Conservation (phyloP, 30 jellyfish, hydroid and myxozoan genomes). For the Turritopsis rubra region DNA sequence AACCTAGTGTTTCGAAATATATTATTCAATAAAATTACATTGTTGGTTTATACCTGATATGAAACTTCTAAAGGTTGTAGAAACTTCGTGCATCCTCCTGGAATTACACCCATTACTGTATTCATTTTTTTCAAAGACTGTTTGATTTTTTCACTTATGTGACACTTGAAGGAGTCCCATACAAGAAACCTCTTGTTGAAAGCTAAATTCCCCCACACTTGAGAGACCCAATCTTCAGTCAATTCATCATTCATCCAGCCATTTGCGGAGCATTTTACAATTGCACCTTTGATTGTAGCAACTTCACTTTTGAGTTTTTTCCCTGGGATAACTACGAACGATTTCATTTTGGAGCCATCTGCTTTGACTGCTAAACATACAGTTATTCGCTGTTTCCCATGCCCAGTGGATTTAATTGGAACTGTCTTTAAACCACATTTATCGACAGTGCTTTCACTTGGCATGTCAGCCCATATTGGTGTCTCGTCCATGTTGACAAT, state of each 20-base stretch:
- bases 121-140: not conserved
- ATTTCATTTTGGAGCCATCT: constrained; percentile 8
- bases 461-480: constrained; percentile 42
- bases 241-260: not conserved
- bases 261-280: not conserved
- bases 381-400: not conserved
- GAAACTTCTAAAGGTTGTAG: constrained; percentile 21
- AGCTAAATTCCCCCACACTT: not conserved
- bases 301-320: constrained; percentile 12
- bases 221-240: not conserved
- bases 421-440: constrained; percentile 21
- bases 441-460: constrained; percentile 35
- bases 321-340: constrained; percentile 5
- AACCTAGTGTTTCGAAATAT: too few species aligned
- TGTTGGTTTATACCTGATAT: too few species aligned
- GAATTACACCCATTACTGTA: not conserved
- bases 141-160: not conserved
- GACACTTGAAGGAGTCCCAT: not conserved
- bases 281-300: constrained; percentile 7
- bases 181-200: not conserved
- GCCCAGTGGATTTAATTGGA: constrained; percentile 30
- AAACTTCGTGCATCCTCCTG: constrained; percentile 3
- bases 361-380: constrained; percentile 11
- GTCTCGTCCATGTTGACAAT: constrained; percentile 43
- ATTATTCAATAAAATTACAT: too few species aligned